Base-by-base conservation (phyloP, 2,888 invertebrate genomes). In the Seira musarum region DNA sequence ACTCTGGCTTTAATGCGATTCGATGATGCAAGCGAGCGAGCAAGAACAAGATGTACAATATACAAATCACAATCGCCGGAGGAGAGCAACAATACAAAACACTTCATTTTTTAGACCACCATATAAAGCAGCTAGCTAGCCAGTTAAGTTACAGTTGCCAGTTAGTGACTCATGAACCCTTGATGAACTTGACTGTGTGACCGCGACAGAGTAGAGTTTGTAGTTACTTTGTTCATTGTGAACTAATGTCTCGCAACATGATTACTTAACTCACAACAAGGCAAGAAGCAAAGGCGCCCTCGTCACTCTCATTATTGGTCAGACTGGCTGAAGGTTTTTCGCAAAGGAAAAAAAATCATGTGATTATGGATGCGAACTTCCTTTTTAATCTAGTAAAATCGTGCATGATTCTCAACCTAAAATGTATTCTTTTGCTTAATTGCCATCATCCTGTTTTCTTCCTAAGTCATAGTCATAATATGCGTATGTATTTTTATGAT, bases 111-210 rank as follows among this genome's bases (percentile, higher is more conserved):
- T 30, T 30, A 30, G 30, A 30, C n/a, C n/a, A n/a, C n/a, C n/a
- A n/a, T n/a, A n/a, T n/a, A n/a, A n/a, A n/a, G n/a, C n/a, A n/a
- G n/a, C n/a, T n/a, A n/a, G n/a, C n/a, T n/a, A n/a, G n/a, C n/a
- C n/a, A n/a, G n/a, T n/a, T n/a, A n/a, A n/a, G n/a, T n/a, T n/a
- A 30, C 30, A 8, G 30, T 30, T 30, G n/a, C 30, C 2, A 30
- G 30, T 8, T 30, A 13, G 15, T 49, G 49, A 49, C 49, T 49
- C 49, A 49, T n/a, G n/a, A n/a, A 49, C 8, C 8, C 30, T 5
- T 30, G 49, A n/a, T 49, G 49, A 49, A 49, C 49, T 49, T 49
- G 49, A 49, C 49, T 49, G 15, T n/a, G n/a, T 49, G 49, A 49
- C 49, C 49, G 49, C 49, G 49, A 49, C 49, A 49, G 13, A n/a